Base-by-base conservation (phyloP, 2,888 invertebrate genomes). In the Cheilosia soror region DNA sequence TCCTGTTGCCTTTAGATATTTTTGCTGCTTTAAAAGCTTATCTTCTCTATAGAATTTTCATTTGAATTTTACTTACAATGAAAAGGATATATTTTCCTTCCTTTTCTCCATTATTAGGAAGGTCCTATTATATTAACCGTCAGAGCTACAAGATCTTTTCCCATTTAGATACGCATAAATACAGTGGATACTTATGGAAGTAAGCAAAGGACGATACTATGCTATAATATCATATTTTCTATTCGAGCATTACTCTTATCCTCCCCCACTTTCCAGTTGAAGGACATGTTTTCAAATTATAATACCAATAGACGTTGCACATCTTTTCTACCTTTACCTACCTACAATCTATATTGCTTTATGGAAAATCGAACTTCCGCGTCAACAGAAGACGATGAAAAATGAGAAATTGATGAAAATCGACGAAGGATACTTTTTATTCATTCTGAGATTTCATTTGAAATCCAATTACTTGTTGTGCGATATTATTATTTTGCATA, bases 391-490 rank as follows among this genome's bases (percentile, higher is more conserved):
- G 33, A n/a, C 44, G 20, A 40, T 51, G 51, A 29, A 51, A 77
- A 77, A 82, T 77, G 82, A 72, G 65, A 82, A 77, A 77, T 82
- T 82, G 77, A 82, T 82, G 66, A 66, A 77, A 77, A 72, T 77
- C 77, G 77, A 72, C 66, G 25, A 44, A 47, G 53, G 42, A 65
- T 37, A 53, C 65, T 65, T 44, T 37, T 20, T 44, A 37, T 44
- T 42, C 37, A 5, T 51, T 80, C 49, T 40, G 13, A 65, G 57
- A 57, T 81, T 63, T 77, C 58, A 77, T 82, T 40, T 57, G 29
- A 40, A 72, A 82, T 77, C 77, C 77, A 82, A 82, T 82, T 82
- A 77, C 82, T 66, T 47, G 29, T 71, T 15, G 71, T 66, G 20
- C 20, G 71, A 71, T 77, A 40, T 65, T 60, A 44, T 49, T 82